A percentile compares a stretch with the other conserved stretches of the same genome.
These are phyloP conservation scores for zebrafish (Danio rerio) DNA, from an alignment of 2,113 vertebrate species.

Conservation along the genomic window GRCz12tu NC_133190.1:40193501-40194000, in stretches of 20 bases:
- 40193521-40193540: neutral
- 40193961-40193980: too few species aligned
- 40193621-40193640: neutral
- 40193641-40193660: neutral
- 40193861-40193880: slow-evolving; percentile 73
- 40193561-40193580: neutral
- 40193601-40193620: too few species aligned
- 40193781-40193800: slow-evolving; percentile 76
- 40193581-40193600: neutral
- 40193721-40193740: neutral
- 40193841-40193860: slow-evolving; percentile 81
- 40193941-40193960: too few species aligned
- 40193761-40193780: slow-evolving; percentile 80
- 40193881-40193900: neutral
- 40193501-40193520: too few species aligned
- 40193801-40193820: slow-evolving; percentile 73
- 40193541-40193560: neutral
- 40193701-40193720: neutral
- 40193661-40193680: neutral
- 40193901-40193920: too few species aligned
- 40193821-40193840: slow-evolving; percentile 75
- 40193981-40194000: too few species aligned
- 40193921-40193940: too few species aligned
- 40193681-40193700: neutral
- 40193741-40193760: slow-evolving; percentile 67